phyloP scores from a whole-genome alignment of 2,797 vertebrate species.

The Nasua narica region DNA sequence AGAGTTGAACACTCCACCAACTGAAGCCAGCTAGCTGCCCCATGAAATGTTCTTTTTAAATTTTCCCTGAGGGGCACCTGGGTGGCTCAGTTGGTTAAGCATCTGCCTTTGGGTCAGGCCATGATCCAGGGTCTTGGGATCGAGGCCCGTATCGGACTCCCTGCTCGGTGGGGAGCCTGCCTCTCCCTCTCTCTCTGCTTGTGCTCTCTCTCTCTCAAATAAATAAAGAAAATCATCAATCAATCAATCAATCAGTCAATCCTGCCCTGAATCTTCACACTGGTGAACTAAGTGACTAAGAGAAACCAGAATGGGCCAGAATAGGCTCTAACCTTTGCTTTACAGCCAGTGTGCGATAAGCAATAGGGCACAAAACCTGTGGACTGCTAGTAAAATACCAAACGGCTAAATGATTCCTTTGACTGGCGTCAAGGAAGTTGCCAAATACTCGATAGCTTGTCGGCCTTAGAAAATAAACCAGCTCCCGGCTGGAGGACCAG shows the following conservation, averaged over 20 bases:
- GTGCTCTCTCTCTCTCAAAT: no score
- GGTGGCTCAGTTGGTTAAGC: no score
- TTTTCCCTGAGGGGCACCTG: no score
- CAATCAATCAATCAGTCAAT: no score
- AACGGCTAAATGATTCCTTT: neutral
- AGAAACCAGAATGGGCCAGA: neutral
- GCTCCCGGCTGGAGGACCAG: neutral
- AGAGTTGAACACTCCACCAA: neutral
- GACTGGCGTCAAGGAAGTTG: neutral
- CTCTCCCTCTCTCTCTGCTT: no score
- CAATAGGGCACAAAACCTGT: fast-evolving
- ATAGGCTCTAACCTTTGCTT: neutral
- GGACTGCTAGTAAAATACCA: neutral
- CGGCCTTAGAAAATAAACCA: neutral
- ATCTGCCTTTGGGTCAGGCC: no score
- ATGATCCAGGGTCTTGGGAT: no score
- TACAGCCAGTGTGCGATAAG: fast-evolving
- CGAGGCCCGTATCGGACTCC: no score
- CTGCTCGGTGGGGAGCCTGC: no score
- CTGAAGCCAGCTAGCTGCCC: neutral
- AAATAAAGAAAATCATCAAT: no score
- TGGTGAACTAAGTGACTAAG: neutral
- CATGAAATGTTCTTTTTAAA: neutral
- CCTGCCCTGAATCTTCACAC: neutral
- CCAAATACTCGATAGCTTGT: neutral